These are phyloP conservation scores for Escarpia spicata DNA, from an alignment of 2,888 invertebrate species.

Conservation along the genomic window DNA sequence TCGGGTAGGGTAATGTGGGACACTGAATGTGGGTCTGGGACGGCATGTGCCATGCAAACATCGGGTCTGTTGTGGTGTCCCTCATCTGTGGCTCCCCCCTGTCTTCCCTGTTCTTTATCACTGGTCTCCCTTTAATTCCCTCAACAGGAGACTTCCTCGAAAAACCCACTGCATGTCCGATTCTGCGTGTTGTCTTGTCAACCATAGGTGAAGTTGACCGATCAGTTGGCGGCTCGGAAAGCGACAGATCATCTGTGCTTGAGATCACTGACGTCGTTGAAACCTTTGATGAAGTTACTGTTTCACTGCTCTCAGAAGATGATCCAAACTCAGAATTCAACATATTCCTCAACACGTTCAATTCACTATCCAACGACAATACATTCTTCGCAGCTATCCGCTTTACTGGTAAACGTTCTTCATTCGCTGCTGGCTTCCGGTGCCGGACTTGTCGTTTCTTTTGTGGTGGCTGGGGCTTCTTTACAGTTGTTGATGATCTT, in stretches of 20 bases:
- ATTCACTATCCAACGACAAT: neutral
- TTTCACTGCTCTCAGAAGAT: neutral
- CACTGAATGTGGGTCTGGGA: neutral
- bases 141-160: neutral
- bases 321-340: neutral
- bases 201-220: neutral
- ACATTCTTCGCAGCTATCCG: neutral
- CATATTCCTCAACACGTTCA: neutral
- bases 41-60: neutral
- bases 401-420: neutral
- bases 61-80: neutral
- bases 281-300: neutral
- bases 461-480: neutral
- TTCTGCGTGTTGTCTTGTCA: neutral
- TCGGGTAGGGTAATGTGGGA: neutral
- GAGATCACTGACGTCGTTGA: neutral
- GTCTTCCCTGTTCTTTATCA: neutral
- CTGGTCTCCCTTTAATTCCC: neutral
- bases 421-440: neutral
- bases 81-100: neutral
- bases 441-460: neutral
- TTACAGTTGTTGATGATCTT: neutral
- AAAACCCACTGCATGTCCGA: neutral
- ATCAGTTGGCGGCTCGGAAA: neutral
- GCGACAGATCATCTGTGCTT: neutral